phyloP scores from a whole-genome alignment of 2,113 vertebrate genomes.

The Lates calcarifer region DNA sequence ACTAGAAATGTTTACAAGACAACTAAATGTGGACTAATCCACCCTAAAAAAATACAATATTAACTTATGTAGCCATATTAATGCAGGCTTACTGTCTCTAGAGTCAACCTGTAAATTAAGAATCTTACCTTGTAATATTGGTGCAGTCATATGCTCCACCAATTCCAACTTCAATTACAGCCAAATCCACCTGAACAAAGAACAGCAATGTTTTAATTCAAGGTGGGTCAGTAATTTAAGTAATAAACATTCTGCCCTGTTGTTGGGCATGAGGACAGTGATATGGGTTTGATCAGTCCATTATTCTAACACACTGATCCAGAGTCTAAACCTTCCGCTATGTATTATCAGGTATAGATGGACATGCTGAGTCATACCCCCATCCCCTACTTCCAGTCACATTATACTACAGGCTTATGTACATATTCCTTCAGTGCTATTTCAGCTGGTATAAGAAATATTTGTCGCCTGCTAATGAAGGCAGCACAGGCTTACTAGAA shows the following conservation, averaged over 20 bases:
- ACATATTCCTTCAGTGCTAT: background rate
- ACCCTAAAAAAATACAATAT: too few relatives aligned
- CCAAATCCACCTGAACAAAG: conserved; percentile 68
- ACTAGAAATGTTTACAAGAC: too few relatives aligned
- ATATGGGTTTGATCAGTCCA: too few relatives aligned
- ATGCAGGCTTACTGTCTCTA: background rate
- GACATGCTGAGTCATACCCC: background rate
- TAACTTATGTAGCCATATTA: too few relatives aligned
- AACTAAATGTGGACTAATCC: too few relatives aligned
- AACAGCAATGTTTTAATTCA: background rate
- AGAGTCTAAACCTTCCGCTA: background rate
- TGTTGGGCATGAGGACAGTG: too few relatives aligned
- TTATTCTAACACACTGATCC: too few relatives aligned
- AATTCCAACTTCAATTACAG: conserved; percentile 95
- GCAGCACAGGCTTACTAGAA: background rate
- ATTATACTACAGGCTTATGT: background rate
- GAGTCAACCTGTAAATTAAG: background rate
- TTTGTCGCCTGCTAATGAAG: background rate
- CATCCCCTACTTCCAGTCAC: too few relatives aligned
- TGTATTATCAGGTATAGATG: too few relatives aligned
- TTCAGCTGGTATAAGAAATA: background rate
- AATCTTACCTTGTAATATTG: conserved; percentile 92
- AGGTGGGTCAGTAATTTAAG: background rate
- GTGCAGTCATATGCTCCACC: conserved; percentile 96
- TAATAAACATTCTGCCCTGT: background rate